Evolutionary conservation across 2,797 vertebrate species (phyloP).

Genomic region (Enteromius radiatus): DNA sequence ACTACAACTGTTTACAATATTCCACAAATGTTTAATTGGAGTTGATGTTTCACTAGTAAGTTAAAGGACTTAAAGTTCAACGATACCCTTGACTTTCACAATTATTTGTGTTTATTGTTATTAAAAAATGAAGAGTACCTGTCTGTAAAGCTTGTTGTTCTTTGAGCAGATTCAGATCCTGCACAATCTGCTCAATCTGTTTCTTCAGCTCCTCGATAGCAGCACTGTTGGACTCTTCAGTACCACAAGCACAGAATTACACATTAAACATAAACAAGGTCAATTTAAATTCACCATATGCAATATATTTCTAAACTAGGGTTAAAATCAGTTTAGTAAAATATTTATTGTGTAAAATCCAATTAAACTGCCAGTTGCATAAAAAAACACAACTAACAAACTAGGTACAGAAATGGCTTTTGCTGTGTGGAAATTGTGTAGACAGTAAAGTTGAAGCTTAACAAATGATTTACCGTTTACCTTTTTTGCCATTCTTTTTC

Average conservation of each 20-base stretch:
- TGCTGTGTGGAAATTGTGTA: neutral
- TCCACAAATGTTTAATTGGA: neutral
- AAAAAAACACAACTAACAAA: neutral
- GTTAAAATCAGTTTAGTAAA: neutral
- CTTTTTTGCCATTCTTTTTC: conserved; percentile 81
- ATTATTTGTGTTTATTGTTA: neutral
- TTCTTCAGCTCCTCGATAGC: conserved; percentile 88
- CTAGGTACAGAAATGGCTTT: neutral
- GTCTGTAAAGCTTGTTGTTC: conserved; percentile 93
- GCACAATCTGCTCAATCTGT: conserved; percentile 82
- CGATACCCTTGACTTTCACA: neutral
- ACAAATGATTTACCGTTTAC: conserved; percentile 68
- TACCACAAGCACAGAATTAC: conserved; percentile 22
- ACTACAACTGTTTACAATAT: neutral
- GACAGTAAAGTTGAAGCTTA: neutral
- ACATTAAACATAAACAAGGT: neutral
- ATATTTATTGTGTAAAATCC: neutral
- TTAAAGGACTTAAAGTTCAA: neutral
- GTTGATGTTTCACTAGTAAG: neutral
- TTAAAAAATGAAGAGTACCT: conserved; percentile 75
- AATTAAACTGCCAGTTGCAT: neutral
- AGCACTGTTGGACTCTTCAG: conserved; percentile 72
- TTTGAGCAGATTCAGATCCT: conserved; percentile 88
- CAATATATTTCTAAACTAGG: neutral
- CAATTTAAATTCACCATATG: neutral